Conservation (phyloP, 2,888 invertebrate genomes). For the Ligdia adustata region DNA sequence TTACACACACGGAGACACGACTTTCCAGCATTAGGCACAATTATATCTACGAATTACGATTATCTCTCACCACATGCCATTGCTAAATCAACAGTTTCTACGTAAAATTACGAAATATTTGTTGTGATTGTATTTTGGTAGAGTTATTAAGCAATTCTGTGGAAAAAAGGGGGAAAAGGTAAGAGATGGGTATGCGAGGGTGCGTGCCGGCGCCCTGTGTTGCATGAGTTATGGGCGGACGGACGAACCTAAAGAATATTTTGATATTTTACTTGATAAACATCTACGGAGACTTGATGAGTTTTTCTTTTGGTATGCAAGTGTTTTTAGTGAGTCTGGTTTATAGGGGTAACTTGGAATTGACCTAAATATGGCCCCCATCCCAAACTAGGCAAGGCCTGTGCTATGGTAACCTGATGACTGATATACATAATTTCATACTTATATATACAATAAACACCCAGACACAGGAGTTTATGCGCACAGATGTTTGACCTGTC, state of each 20-base stretch:
- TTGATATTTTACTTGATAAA: conserved; percentile 14
- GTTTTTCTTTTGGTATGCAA: conserved; percentile 23
- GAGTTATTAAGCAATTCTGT: conserved; percentile 24
- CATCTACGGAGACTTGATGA: conserved; percentile 17
- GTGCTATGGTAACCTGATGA: no score
- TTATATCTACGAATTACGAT: conserved; percentile 1
- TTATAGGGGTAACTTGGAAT: background rate
- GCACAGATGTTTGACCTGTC: no score
- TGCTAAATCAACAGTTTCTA: background rate
- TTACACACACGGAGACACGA: no score
- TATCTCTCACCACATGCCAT: background rate
- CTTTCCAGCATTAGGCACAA: no score
- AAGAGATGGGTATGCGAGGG: conserved; percentile 6
- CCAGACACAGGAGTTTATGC: no score
- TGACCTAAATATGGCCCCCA: conserved; percentile 4
- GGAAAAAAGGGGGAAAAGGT: conserved; percentile 12
- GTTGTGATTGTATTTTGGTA: conserved; percentile 12
- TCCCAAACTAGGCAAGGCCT: no score
- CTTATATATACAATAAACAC: no score
- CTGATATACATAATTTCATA: no score
- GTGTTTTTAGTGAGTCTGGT: background rate
- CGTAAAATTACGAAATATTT: background rate
- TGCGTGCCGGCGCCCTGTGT: conserved; percentile 27
- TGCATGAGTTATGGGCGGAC: conserved; percentile 15
- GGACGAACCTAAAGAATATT: conserved; percentile 10